A percentile compares a stretch with the other conserved stretches of the same genome.
Conservation (phyloP, 1,140 invertebrate species). For the Brachionus paranguensis region DNA sequence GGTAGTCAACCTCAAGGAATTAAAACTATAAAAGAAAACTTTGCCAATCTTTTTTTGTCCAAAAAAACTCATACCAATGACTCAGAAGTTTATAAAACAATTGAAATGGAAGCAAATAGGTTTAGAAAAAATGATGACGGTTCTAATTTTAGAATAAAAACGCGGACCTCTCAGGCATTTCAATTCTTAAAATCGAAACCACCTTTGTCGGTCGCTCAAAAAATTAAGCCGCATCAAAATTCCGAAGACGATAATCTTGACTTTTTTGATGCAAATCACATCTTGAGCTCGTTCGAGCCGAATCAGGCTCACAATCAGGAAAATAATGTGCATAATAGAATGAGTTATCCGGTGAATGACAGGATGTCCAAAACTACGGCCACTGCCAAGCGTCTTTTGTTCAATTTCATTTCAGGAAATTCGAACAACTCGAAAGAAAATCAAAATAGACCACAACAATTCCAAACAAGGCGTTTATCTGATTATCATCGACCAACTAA, state of each 20-base stretch:
- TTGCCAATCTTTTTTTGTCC: constrained; percentile 26
- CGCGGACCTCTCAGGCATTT: constrained; percentile 4
- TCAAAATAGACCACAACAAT: background rate
- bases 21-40: constrained; percentile 7
- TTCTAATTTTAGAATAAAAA: background rate
- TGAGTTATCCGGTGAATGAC: background rate
- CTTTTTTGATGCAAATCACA: constrained; percentile 11
- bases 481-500: constrained; percentile 28
- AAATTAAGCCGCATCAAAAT: background rate
- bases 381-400: constrained; percentile 10
- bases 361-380: background rate
- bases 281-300: background rate
- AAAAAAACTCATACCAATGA: background rate
- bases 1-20: background rate
- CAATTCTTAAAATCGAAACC: constrained; percentile 19
- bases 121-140: background rate
- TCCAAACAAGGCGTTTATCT: constrained; percentile 9
- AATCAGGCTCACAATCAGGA: background rate
- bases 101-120: constrained; percentile 13
- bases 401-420: constrained; percentile 25
- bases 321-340: background rate
- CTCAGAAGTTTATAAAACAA: background rate
- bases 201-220: background rate
- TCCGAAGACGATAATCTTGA: background rate
- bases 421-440: background rate